Evolutionary conservation across 2,113 vertebrate species (phyloP).

Genomic region (Sterna hirundo): DNA sequence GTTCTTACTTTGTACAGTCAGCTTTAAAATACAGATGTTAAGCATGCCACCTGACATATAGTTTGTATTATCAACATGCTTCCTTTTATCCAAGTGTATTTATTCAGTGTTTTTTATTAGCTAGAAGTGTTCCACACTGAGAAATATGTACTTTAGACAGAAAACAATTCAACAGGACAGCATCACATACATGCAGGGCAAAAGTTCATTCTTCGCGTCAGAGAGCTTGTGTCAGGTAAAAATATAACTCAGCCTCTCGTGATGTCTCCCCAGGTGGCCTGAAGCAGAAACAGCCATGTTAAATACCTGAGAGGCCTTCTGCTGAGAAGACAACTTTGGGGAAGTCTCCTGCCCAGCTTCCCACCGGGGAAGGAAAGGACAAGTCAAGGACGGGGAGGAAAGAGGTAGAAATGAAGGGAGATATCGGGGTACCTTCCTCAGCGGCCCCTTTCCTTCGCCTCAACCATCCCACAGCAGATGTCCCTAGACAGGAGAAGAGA

Average conservation of each 20-base stretch:
- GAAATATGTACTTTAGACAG: neutral
- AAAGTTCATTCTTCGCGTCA: neutral
- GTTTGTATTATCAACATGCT: neutral
- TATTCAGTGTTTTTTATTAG: neutral
- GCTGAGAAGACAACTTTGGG: neutral
- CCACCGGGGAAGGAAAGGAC: neutral
- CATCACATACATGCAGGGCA: neutral
- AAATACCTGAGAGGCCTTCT: neutral
- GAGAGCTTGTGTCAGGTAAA: neutral
- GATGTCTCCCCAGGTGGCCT: neutral
- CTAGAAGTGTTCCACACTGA: neutral
- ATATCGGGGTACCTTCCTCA: neutral
- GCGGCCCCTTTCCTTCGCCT: neutral
- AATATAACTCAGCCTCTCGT: neutral
- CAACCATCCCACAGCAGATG: neutral
- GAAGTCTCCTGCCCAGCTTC: neutral
- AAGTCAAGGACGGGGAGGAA: neutral
- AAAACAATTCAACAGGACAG: neutral
- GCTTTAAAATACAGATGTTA: neutral
- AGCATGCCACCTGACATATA: neutral
- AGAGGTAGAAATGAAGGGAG: neutral
- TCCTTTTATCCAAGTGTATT: slow-evolving; percentile 8
- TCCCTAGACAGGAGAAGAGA: neutral
- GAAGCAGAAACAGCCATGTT: neutral
- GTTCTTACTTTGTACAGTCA: neutral